Conservation (phyloP, 1,140 invertebrate species). For the Megalopta genalis region DNA sequence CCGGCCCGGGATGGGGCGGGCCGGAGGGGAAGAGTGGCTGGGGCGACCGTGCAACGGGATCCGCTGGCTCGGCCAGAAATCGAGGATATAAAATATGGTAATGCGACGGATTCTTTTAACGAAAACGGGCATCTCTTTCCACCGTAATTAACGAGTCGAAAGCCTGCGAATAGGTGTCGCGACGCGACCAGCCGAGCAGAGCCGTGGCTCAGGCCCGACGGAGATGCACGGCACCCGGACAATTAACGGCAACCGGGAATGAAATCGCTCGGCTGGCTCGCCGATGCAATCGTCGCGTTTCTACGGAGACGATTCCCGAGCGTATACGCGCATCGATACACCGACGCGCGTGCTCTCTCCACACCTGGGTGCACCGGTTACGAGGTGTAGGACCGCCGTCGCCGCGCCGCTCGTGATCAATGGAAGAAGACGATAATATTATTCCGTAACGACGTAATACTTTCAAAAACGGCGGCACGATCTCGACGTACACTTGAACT, state of each 20-base stretch:
- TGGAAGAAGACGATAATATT: too few species aligned
- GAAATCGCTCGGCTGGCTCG: not conserved
- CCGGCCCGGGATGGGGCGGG: not conserved
- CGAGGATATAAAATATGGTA: constrained; percentile 53
- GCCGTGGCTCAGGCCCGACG: not conserved
- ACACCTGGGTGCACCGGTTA: not conserved
- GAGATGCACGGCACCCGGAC: not conserved
- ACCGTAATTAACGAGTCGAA: constrained; percentile 19
- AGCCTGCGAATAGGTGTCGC: not conserved
- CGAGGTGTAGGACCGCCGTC: too few species aligned
- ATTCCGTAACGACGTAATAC: too few species aligned
- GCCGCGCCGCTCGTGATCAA: too few species aligned
- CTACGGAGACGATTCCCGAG: not conserved
- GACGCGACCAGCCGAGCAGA: not conserved
- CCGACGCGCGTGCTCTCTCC: not conserved
- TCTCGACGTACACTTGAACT: too few species aligned
- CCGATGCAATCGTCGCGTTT: not conserved
- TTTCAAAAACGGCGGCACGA: too few species aligned
- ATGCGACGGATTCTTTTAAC: constrained; percentile 46
- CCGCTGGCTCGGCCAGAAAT: constrained; percentile 22
- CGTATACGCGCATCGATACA: not conserved
- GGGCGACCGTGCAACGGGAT: too few species aligned
- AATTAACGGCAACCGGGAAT: constrained; percentile 17
- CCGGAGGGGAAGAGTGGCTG: too few species aligned
- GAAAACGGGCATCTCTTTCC: constrained; percentile 23